Base-by-base conservation (phyloP, 2,113 vertebrate genomes). In the Prietella phreatophila region DNA sequence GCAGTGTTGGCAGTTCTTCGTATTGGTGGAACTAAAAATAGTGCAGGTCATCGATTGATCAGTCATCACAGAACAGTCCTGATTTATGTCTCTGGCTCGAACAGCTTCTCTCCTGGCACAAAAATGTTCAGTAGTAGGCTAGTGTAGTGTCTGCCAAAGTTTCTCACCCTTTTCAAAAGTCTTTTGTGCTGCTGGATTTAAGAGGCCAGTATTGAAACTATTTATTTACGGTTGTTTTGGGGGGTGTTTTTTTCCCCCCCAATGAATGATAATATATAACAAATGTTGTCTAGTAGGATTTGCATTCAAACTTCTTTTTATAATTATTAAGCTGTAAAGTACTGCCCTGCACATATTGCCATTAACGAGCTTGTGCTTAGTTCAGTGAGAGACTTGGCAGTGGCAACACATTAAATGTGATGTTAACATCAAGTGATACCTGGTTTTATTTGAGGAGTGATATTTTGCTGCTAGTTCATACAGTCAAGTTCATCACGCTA, bases 21-120 rank as follows among this genome's bases (percentile, higher is more conserved):
- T 60, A 60, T 82, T 19, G 30, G 55, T 82, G 80, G 19, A 60
- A 56, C 56, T 81, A 39, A 60, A 82, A 82, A 82, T 60, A 39
- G 55, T 58, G 30, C 75, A 79, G 76, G 47, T 30, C 55, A 60
- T 82, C 8, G 80, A 82, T 82, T 39, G 80, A 60, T 82, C 55
- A 56, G 78, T 56, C 47, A 81, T 82, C 55, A 82, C 80, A 82
- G 55, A 82, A 60, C 33, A 82, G 80, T 60, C 80, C 20, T 80
- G 76, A 80, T 80, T 80, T 55, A 80, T 80, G 50, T 33, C 27
- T 82, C 80, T 81, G 79, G 79, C 53, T 80, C 27, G n/a, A 80
- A 9, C 76, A 9, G 15, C 50, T 56, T 30, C 50, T 79, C 76
- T 17, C 27, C 27, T 13, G 6, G 47, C 76, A 79, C 76, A 79